These are phyloP conservation scores for Sesia bembeciformis DNA, from an alignment of 2,888 invertebrate species.

Conservation along the genomic window DNA sequence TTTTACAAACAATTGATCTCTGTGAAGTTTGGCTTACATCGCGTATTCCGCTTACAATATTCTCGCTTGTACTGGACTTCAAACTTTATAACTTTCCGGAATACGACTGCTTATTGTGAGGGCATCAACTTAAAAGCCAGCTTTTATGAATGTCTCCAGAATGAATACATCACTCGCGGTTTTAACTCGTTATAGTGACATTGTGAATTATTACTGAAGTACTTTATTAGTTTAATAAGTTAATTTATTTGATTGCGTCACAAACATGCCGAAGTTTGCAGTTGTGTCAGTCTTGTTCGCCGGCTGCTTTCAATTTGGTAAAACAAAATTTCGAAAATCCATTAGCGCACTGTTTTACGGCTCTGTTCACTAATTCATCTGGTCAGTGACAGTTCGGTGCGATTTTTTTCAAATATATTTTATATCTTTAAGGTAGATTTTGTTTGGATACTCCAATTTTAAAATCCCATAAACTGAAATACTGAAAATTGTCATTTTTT, in stretches of 20 bases:
- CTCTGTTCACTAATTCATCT: no score
- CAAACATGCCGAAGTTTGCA: not conserved
- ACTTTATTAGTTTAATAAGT: not conserved
- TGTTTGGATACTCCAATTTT: no score
- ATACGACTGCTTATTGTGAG: constrained; percentile 12
- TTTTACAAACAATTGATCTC: no score
- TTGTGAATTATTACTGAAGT: not conserved
- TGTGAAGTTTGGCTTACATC: no score
- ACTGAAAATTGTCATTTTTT: no score
- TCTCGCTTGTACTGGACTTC: not conserved
- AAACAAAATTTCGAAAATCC: not conserved
- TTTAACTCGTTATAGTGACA: not conserved
- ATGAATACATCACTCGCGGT: not conserved
- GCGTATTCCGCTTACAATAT: not conserved
- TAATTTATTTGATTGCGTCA: not conserved
- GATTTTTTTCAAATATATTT: no score
- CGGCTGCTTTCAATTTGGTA: not conserved
- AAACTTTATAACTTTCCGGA: not conserved
- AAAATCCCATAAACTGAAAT: no score
- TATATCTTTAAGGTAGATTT: no score
- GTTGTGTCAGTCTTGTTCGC: not conserved
- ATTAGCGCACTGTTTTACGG: no score
- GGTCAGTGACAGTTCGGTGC: no score
- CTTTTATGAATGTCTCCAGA: constrained; percentile 2
- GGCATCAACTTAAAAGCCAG: constrained; percentile 14